Evolutionary conservation across 2,888 invertebrate species (phyloP).

Genomic region (Apotomis capreana): DNA sequence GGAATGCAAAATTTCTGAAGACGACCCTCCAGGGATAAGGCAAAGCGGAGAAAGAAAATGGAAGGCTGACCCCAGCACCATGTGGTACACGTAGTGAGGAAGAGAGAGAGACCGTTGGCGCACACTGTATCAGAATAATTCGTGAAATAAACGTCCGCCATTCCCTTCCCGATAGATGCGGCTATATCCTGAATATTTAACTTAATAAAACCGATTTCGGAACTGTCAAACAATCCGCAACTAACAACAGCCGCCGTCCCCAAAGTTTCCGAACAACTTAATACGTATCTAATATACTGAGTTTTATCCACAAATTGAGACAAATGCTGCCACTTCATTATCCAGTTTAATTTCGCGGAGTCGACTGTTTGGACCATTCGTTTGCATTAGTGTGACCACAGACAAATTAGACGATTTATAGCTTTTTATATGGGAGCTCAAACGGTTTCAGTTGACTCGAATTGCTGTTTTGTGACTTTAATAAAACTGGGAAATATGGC

Average conservation of each 20-base stretch:
- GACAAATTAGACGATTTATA: constrained; percentile 71
- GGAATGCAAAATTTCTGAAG: no score
- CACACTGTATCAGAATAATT: not conserved
- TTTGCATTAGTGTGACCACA: constrained; percentile 68
- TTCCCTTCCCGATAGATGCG: not conserved
- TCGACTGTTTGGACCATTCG: constrained; percentile 69
- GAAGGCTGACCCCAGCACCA: no score
- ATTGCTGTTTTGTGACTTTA: constrained; percentile 32
- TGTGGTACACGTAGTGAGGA: no score
- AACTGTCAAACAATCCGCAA: constrained; percentile 62
- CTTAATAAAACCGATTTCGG: constrained; percentile 39
- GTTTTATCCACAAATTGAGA: constrained; percentile 73
- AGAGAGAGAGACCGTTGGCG: no score
- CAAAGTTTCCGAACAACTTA: constrained; percentile 57
- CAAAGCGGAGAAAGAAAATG: no score
- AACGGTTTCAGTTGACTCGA: constrained; percentile 37
- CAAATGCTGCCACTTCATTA: constrained; percentile 77
- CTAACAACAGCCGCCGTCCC: constrained; percentile 50
- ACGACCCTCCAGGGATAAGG: no score
- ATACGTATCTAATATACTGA: constrained; percentile 64
- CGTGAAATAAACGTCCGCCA: not conserved
- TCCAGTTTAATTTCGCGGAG: constrained; percentile 75
- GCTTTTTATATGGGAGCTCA: constrained; percentile 59
- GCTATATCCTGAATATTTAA: constrained; percentile 35
- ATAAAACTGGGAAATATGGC: constrained; percentile 35